Base-by-base conservation (phyloP, 2,888 invertebrate species). In the Eumerus sabulonum region DNA sequence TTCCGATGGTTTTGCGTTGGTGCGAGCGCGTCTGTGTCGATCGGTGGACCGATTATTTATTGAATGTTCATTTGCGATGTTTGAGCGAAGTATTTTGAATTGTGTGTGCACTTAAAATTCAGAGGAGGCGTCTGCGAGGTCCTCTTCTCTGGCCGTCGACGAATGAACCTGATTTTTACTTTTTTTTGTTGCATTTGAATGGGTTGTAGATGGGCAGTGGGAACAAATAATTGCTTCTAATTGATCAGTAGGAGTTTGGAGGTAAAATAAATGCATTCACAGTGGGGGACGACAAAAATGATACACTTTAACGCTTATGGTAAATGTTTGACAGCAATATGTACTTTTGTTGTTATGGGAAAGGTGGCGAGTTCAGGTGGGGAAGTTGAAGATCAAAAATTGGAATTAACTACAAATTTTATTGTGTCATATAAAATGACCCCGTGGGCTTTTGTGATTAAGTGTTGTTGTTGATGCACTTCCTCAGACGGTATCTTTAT, bases 51-150 rank as follows among this genome's bases (percentile, higher is more conserved):
- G 73, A 79, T 73, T 79, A 79, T 79, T 79, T 79, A 79, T 79
- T 79, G 79, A 79, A 77, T 77, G 77, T 68, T 68, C 63, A 77
- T 59, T 79, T 79, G 73, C 73, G 79, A 79, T 79, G 53, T 79
- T 73, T 68, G 73, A 56, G 60, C 60, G 73, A 40, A n/a, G 40
- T 40, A 68, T 79, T 79, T 42, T 59, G 73, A 63, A 63, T 59
- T 62, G 57, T 53, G 44, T 50, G 71, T 64, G 73, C 59, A 79
- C 64, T 79, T 79, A 73, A 68, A 79, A 79, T 79, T 68, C 79
- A 79, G 54, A 27, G 50, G 62, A 68, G 68, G 59, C 73, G 68
- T 64, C 72, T 68, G 44, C 44, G 35, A 27, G 73, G 54, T 73
- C 68, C 56, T 54, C 59, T 35, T 71, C 56, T 60, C 9, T 40